A percentile compares a stretch with the other conserved stretches of the same genome.
phyloP scores from a whole-genome alignment of 2,797 vertebrate genomes.

The Anguilla megastoma region DNA sequence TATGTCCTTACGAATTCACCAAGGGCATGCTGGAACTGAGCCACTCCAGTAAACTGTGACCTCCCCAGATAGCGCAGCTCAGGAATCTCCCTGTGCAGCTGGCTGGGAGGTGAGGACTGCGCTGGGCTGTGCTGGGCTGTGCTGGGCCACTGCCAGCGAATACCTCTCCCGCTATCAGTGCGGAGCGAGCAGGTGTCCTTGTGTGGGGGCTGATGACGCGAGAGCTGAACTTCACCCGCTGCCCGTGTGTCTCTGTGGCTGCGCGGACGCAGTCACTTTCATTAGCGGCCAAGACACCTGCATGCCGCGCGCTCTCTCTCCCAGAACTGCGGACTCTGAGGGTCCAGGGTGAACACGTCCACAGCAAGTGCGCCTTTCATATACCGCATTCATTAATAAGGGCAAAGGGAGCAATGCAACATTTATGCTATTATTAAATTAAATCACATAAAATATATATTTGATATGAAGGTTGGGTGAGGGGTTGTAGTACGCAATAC shows the following conservation, averaged over 20 bases:
- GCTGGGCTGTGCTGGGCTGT: conserved; percentile 28
- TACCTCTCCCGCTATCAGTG: conserved; percentile 53
- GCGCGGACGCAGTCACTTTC: neutral
- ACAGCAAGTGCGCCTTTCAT: neutral
- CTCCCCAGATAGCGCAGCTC: neutral
- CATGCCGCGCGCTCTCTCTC: neutral
- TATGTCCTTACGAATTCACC: neutral
- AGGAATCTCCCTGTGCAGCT: conserved; percentile 29
- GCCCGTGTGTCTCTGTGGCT: conserved; percentile 40
- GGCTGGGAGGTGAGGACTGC: conserved; percentile 31
- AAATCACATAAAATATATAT: no score
- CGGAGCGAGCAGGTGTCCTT: conserved; percentile 67
- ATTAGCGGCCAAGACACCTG: conserved; percentile 37
- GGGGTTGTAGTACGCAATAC: no score
- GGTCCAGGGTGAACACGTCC: neutral
- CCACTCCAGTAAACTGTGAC: neutral
- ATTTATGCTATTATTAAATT: neutral
- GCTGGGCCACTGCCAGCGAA: conserved; percentile 38
- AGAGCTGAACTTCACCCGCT: conserved; percentile 68
- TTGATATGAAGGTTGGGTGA: no score
- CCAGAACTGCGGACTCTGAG: neutral
- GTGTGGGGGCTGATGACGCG: conserved; percentile 63
- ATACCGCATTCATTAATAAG: neutral
- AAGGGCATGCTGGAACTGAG: neutral
- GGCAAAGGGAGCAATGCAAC: neutral